Evolutionary conservation across 2,888 invertebrate genomes (phyloP).

Genomic region (Lathronympha strigana): DNA sequence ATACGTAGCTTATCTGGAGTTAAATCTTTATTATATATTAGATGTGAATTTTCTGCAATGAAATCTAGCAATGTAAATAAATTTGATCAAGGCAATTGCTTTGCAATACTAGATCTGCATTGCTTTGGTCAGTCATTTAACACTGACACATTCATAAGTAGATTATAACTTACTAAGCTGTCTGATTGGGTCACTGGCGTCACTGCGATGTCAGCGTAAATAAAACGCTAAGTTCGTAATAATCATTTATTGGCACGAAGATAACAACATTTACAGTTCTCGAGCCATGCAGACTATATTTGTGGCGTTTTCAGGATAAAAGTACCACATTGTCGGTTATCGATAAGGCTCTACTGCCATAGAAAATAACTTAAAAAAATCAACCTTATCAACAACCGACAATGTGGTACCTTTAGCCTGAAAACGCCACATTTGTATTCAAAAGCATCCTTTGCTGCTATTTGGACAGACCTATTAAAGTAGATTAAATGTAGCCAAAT

Average conservation of each 20-base stretch:
- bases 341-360: no score
- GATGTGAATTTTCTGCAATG: constrained; percentile 20
- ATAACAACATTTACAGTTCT: constrained; percentile 9
- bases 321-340: no score
- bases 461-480: no score
- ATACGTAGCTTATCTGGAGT: not conserved
- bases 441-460: no score
- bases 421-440: no score
- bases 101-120: not conserved
- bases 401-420: no score
- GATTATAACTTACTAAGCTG: not conserved
- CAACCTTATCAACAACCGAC: not conserved
- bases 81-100: not conserved
- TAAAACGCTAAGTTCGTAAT: constrained; percentile 50
- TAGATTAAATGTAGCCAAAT: no score
- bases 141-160: not conserved
- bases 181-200: constrained; percentile 30
- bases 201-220: constrained; percentile 45
- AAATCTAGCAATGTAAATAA: not conserved
- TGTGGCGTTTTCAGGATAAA: no score
- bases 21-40: constrained; percentile 15
- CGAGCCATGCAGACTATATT: constrained; percentile 26
- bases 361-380: no score
- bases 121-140: not conserved
- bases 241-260: constrained; percentile 52